These are phyloP conservation scores for Dryocosmus kuriphilus DNA, from an alignment of 2,888 invertebrate species.

Conservation along the genomic window DNA sequence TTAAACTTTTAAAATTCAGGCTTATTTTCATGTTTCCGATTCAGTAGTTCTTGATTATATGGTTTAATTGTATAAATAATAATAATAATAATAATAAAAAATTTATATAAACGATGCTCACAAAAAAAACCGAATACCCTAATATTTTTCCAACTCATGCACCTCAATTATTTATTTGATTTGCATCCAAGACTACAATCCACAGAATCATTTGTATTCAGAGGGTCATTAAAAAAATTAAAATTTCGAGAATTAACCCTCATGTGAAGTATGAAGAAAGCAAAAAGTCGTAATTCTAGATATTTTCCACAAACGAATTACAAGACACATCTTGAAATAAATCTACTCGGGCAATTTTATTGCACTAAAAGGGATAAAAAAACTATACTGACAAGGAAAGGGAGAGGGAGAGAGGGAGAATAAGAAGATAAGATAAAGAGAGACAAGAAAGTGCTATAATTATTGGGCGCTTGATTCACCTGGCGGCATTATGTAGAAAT, in stretches of 20 bases:
- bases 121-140: neutral
- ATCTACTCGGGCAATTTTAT: neutral
- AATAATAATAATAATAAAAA: neutral
- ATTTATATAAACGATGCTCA: no score
- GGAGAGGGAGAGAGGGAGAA: neutral
- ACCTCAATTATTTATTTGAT: neutral
- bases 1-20: no score
- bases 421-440: neutral
- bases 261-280: neutral
- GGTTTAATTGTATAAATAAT: no score
- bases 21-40: neutral
- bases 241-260: slow-evolving; percentile 17
- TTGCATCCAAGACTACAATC: neutral
- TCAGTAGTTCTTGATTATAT: neutral
- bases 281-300: neutral
- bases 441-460: slow-evolving; percentile 50
- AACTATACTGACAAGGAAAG: neutral
- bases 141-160: neutral
- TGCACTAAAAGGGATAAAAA: neutral
- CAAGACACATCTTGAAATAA: neutral
- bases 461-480: slow-evolving; percentile 60
- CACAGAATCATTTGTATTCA: slow-evolving; percentile 15
- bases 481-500: slow-evolving; percentile 59
- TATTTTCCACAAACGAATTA: neutral
- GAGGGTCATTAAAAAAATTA: slow-evolving; percentile 20